Evolutionary conservation across 2,797 vertebrate genomes (phyloP).

Genomic region (Pseudocheirus occidentalis): DNA sequence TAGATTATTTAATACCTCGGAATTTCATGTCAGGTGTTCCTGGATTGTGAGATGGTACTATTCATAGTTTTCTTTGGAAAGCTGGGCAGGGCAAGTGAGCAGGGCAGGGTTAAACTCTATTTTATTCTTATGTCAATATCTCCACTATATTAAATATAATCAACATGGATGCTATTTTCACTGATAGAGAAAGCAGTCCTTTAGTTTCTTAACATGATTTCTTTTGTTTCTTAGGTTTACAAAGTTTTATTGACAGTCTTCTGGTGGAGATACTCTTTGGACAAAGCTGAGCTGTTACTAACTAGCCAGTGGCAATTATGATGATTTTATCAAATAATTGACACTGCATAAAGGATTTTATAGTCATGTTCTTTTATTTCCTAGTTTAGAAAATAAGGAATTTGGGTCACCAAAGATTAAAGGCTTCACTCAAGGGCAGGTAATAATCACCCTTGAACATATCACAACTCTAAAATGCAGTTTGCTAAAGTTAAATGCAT

Average conservation of each 20-base stretch:
- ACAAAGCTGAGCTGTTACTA: neutral
- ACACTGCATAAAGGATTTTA: neutral
- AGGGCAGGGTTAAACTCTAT: neutral
- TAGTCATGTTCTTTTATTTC: neutral
- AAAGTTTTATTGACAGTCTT: neutral
- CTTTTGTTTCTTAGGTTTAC: neutral
- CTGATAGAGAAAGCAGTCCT: neutral
- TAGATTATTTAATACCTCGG: conserved; percentile 19
- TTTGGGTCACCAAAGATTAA: neutral
- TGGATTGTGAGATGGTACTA: neutral
- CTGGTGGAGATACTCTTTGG: neutral
- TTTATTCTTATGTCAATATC: neutral
- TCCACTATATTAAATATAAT: neutral
- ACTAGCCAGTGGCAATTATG: neutral
- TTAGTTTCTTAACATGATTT: neutral
- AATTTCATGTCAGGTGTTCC: conserved; percentile 54
- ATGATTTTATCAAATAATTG: neutral
- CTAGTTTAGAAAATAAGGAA: neutral
- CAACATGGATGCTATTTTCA: neutral
- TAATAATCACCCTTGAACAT: neutral
- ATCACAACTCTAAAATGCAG: neutral
- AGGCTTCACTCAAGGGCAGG: neutral
- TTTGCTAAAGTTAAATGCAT: neutral
- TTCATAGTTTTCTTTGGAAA: neutral
- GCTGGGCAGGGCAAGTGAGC: neutral